Evolutionary conservation across 2,113 vertebrate species (phyloP).

Genomic region (Passer montanus): DNA sequence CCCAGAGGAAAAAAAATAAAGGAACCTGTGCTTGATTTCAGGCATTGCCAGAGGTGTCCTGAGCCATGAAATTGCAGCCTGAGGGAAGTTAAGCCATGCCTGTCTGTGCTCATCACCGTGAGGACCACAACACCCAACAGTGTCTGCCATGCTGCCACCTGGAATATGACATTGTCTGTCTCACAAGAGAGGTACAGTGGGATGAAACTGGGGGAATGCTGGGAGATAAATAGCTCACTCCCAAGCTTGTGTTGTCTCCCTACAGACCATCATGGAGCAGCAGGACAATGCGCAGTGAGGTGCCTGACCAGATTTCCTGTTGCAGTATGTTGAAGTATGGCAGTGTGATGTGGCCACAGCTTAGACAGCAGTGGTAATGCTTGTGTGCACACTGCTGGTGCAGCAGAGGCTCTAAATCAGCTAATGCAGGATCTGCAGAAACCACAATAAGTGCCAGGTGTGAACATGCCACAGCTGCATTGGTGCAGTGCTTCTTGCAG

Average conservation of each 20-base stretch:
- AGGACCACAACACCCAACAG: background rate
- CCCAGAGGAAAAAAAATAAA: background rate
- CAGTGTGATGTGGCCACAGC: background rate
- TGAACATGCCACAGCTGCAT: background rate
- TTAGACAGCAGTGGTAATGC: background rate
- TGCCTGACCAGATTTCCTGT: background rate
- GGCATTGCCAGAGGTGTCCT: background rate
- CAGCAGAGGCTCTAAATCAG: background rate
- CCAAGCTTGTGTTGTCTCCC: background rate
- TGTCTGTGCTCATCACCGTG: background rate
- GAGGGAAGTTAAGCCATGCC: background rate
- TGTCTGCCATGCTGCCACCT: background rate
- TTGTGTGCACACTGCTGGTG: background rate
- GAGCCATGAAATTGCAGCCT: background rate
- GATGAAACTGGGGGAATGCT: background rate
- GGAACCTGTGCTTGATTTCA: background rate
- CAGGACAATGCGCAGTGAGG: background rate
- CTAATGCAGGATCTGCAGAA: background rate
- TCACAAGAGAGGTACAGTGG: background rate
- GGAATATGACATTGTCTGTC: background rate
- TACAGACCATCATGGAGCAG: background rate
- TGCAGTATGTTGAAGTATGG: accelerated
- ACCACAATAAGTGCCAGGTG: background rate
- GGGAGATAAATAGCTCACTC: background rate
- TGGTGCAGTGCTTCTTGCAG: accelerated